Evolutionary conservation across 2,797 vertebrate genomes (phyloP).

Genomic region (Chelidonichthys spinosus): DNA sequence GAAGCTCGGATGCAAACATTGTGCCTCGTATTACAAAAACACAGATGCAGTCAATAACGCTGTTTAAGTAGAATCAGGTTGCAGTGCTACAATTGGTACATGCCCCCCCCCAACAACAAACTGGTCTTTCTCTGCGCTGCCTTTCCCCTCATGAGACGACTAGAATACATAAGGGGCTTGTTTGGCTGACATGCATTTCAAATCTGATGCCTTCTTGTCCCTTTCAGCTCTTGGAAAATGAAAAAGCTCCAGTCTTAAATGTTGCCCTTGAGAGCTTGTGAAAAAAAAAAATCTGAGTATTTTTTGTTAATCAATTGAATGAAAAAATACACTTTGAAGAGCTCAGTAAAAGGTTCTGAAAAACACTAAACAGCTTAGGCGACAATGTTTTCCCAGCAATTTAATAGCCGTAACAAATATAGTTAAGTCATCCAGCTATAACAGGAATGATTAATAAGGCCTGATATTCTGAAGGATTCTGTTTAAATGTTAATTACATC

Average conservation of each 20-base stretch:
- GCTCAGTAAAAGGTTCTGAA: background rate
- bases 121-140: background rate
- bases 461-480: constrained; percentile 47
- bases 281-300: background rate
- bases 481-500: constrained; percentile 69
- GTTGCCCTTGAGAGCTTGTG: background rate
- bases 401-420: constrained; percentile 46
- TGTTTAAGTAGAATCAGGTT: constrained; percentile 13
- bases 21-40: background rate
- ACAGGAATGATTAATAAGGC: constrained; percentile 57
- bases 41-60: constrained; percentile 28
- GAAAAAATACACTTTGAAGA: constrained; percentile 15
- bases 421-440: constrained; percentile 37
- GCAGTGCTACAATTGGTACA: background rate
- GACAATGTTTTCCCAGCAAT: constrained; percentile 4
- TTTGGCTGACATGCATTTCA: background rate
- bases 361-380: constrained; percentile 28
- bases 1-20: constrained; percentile 10
- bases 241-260: background rate
- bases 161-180: background rate
- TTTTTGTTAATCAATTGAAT: background rate
- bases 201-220: constrained; percentile 5
- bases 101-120: constrained; percentile 1
- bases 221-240: constrained; percentile 13
- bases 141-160: background rate